A percentile compares a stretch with the other conserved stretches of the same genome.
phyloP scores from a whole-genome alignment of 2,797 vertebrate species.

The Lophius americanus region DNA sequence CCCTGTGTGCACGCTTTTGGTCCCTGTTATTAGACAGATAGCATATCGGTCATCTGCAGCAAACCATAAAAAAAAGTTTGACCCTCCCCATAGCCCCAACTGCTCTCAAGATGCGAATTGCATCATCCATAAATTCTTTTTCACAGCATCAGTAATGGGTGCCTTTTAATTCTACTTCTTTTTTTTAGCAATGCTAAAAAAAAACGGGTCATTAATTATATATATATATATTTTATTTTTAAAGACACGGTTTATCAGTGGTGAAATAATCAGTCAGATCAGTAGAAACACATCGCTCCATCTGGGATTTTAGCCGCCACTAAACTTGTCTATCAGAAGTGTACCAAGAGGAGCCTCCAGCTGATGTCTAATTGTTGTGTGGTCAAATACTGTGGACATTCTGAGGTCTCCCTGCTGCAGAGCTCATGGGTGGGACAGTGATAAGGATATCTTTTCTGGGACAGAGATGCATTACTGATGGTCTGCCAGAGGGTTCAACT shows the following conservation, averaged over 20 bases:
- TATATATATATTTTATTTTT: no score
- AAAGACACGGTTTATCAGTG: no score
- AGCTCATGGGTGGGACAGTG: constrained; percentile 57
- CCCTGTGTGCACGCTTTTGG: constrained; percentile 6
- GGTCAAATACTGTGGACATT: neutral
- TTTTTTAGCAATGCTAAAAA: no score
- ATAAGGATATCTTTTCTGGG: constrained; percentile 65
- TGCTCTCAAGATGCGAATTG: constrained; percentile 52
- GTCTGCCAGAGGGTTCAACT: constrained; percentile 19
- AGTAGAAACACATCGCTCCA: no score
- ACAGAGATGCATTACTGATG: constrained; percentile 48
- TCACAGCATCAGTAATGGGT: neutral
- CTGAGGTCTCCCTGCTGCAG: constrained; percentile 5
- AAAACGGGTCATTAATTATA: no score
- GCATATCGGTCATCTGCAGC: constrained; percentile 60
- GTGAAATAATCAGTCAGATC: no score
- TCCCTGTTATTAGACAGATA: constrained; percentile 61
- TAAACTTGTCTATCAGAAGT: constrained; percentile 6
- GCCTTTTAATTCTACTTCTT: neutral
- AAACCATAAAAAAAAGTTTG: constrained; percentile 2
- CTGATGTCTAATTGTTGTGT: constrained; percentile 16
- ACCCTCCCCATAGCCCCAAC: constrained; percentile 18
- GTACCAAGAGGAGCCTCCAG: neutral
- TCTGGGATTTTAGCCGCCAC: neutral
- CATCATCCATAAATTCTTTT: constrained; percentile 54